Conservation (phyloP, 2,888 invertebrate genomes). For the Hecatera dysodea region DNA sequence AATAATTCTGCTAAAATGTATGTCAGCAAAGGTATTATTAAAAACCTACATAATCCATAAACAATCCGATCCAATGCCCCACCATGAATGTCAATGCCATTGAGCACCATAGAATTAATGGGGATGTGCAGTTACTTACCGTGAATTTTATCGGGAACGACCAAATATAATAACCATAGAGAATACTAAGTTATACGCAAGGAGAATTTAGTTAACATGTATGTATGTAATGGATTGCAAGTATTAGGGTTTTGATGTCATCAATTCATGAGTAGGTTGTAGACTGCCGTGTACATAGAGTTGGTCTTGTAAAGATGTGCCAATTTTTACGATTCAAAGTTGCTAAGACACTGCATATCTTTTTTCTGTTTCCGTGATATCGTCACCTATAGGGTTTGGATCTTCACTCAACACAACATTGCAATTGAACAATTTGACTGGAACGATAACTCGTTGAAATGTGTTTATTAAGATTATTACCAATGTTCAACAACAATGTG, state of each 20-base stretch:
- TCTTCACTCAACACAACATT: no score
- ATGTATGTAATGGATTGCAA: conserved; percentile 28
- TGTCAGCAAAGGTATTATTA: conserved; percentile 49
- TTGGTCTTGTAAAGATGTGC: neutral
- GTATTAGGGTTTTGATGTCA: conserved; percentile 24
- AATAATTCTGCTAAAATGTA: neutral
- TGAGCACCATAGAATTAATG: conserved; percentile 60
- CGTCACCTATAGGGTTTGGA: no score
- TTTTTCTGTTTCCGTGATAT: no score
- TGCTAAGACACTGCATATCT: no score
- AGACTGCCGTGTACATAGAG: conserved; percentile 10
- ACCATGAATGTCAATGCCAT: conserved; percentile 65
- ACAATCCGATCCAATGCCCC: conserved; percentile 59
- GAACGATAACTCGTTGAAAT: no score
- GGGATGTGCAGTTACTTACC: conserved; percentile 54
- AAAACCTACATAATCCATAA: conserved; percentile 57
- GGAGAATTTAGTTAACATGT: conserved; percentile 53
- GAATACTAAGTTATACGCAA: conserved; percentile 49
- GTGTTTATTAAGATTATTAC: no score
- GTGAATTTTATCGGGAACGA: conserved; percentile 41
- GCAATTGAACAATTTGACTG: no score
- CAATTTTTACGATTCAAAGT: no score
- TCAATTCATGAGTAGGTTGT: neutral
- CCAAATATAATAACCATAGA: conserved; percentile 48
- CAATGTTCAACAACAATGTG: no score